Conservation (phyloP, 2,113 vertebrate genomes). For the Pyrgilauda ruficollis region DNA sequence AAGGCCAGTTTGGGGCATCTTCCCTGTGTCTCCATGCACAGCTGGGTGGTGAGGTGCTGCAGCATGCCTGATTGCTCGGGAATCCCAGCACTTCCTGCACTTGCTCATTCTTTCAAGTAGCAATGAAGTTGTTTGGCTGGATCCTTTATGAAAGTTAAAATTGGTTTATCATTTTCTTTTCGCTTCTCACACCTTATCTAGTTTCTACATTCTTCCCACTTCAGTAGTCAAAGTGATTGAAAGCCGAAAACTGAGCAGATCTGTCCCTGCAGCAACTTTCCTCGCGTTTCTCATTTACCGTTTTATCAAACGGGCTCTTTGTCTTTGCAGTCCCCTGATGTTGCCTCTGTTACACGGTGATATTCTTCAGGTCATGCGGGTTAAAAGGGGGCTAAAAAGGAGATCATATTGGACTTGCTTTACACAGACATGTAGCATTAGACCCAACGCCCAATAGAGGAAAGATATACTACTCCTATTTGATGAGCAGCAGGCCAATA, state of each 20-base stretch:
- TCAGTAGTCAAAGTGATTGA: conserved; percentile 80
- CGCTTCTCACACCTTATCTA: conserved; percentile 71
- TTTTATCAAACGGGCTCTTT: conserved; percentile 81
- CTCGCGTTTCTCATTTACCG: conserved; percentile 77
- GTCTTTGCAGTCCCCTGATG: conserved; percentile 70
- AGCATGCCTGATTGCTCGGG: rapidly evolving
- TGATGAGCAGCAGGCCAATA: conserved; percentile 97
- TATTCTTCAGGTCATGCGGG: conserved; percentile 81
- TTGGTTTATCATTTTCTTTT: conserved; percentile 40
- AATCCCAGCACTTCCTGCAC: neutral
- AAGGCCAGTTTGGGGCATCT: rapidly evolving
- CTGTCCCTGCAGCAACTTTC: conserved; percentile 78
- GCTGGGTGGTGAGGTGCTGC: neutral
- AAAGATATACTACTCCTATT: conserved; percentile 88
- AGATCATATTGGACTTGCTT: conserved; percentile 75
- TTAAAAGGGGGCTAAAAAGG: conserved; percentile 75
- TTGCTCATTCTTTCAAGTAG: neutral
- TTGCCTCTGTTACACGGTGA: conserved; percentile 73
- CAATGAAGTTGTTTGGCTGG: conserved; percentile 29
- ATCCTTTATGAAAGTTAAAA: conserved; percentile 58
- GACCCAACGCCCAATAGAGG: conserved; percentile 76
- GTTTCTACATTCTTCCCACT: conserved; percentile 78
- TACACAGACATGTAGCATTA: conserved; percentile 67
- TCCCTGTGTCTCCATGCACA: rapidly evolving
- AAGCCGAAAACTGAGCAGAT: conserved; percentile 77